phyloP scores from a whole-genome alignment of 2,113 vertebrate genomes.

The Noturus placidus region DNA sequence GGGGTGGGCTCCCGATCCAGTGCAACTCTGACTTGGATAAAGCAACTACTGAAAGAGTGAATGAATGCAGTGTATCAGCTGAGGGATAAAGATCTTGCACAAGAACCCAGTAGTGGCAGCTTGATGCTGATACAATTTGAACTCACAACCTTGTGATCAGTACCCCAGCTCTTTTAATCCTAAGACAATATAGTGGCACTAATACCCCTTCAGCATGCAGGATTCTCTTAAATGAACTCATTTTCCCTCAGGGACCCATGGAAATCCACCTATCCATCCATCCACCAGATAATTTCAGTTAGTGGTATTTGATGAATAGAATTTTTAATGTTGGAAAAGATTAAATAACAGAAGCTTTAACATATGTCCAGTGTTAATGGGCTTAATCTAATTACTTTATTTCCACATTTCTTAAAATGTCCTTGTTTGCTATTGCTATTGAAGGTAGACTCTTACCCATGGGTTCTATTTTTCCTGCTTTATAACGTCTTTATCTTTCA shows the following conservation, averaged over 20 bases:
- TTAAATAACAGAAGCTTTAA: neutral
- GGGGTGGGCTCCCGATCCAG: neutral
- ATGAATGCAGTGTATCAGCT: neutral
- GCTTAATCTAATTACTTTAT: neutral
- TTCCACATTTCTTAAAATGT: neutral
- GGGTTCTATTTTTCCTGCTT: neutral
- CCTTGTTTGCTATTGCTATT: neutral
- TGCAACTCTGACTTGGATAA: neutral
- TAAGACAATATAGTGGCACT: neutral
- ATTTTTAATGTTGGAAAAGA: neutral
- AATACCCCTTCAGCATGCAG: neutral
- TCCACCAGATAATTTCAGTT: neutral
- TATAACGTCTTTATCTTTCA: neutral
- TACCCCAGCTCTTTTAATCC: neutral
- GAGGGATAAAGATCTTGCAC: neutral
- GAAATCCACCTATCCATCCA: neutral
- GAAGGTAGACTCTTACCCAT: neutral
- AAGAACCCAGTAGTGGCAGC: neutral
- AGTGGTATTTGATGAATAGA: neutral
- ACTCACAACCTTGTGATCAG: neutral
- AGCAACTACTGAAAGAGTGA: neutral
- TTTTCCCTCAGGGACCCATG: neutral
- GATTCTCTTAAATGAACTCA: neutral
- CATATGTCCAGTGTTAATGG: neutral
- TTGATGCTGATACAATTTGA: neutral